These are phyloP conservation scores for Saiga tatarica DNA, from an alignment of 2,113 vertebrate genomes.

Conservation along the genomic window DNA sequence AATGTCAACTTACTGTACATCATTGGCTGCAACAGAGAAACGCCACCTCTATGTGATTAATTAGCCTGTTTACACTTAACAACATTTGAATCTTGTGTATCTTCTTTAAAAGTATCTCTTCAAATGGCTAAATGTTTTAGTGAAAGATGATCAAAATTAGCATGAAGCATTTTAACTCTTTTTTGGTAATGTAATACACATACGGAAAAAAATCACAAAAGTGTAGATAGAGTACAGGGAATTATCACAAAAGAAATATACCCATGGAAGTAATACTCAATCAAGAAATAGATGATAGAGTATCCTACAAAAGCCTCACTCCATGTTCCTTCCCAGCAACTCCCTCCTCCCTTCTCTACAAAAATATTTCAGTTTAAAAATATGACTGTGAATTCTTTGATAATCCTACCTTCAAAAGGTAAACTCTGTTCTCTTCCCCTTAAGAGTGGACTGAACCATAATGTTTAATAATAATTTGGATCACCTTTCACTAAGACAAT, in stretches of 20 bases:
- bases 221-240: background rate
- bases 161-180: background rate
- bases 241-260: background rate
- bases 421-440: background rate
- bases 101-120: background rate
- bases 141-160: constrained; percentile 5
- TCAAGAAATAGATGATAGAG: background rate
- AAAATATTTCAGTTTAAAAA: background rate
- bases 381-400: background rate
- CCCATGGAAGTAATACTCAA: background rate
- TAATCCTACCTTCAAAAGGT: background rate
- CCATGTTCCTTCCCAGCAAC: background rate
- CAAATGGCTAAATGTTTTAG: background rate
- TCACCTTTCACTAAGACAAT: background rate
- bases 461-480: background rate
- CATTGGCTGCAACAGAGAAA: background rate
- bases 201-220: background rate
- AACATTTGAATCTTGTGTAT: background rate
- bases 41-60: background rate
- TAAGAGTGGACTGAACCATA: background rate
- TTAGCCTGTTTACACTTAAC: background rate
- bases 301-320: background rate
- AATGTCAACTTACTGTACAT: background rate
- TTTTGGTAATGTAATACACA: background rate
- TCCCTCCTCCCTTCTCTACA: background rate